Percentiles rank a stretch among this genome's conserved stretches.
Evolutionary conservation across 2,797 vertebrate species (phyloP).

Genomic region (Phrynocephalus vlangalii): DNA sequence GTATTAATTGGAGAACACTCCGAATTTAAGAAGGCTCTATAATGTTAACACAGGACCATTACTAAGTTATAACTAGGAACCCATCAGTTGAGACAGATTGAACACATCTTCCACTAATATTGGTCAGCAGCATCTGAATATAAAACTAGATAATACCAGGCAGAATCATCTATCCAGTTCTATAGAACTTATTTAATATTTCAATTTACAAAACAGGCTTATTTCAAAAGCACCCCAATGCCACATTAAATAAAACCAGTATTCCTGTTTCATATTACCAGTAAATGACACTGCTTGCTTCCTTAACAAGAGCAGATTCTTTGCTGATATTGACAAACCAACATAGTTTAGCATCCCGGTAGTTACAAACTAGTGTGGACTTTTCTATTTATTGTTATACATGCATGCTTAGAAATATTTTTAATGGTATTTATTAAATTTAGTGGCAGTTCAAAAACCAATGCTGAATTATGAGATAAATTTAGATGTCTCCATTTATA

Average conservation of each 20-base stretch:
- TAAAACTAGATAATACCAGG: background rate
- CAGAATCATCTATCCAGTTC: background rate
- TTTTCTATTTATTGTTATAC: background rate
- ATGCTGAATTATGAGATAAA: background rate
- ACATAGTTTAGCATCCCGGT: background rate
- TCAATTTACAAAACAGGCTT: slow-evolving; percentile 11
- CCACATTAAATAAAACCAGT: background rate
- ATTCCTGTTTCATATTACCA: background rate
- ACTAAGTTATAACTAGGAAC: slow-evolving; percentile 25
- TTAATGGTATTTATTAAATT: background rate
- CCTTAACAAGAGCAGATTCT: background rate
- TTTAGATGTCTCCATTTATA: slow-evolving; percentile 1
- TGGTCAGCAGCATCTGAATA: slow-evolving; percentile 7
- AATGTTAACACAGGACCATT: slow-evolving; percentile 11
- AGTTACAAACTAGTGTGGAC: background rate
- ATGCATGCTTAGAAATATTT: background rate
- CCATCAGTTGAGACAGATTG: background rate
- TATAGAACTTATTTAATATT: background rate
- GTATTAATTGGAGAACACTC: background rate
- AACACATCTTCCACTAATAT: background rate
- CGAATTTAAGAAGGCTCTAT: slow-evolving; percentile 1
- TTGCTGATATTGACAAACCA: slow-evolving; percentile 28
- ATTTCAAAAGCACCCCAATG: background rate
- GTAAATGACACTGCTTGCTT: background rate
- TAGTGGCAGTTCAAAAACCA: slow-evolving; percentile 13